A percentile compares a stretch with the other conserved stretches of the same genome.
Conservation (phyloP, 2,113 vertebrate genomes). For the Ammodytes dubius region DNA sequence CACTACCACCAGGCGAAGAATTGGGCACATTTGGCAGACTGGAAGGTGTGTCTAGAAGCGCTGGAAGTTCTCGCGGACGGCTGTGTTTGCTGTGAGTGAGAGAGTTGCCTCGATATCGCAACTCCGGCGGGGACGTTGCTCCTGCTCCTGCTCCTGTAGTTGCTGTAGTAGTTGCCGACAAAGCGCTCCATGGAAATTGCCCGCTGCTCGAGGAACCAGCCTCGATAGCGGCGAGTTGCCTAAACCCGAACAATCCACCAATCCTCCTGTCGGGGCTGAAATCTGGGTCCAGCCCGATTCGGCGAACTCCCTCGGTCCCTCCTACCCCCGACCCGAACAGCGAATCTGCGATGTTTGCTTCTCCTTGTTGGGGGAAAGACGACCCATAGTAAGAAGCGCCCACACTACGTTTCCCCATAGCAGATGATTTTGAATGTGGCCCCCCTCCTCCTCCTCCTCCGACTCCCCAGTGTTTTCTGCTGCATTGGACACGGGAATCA, state of each 20-base stretch:
- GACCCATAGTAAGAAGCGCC: slow-evolving; percentile 89
- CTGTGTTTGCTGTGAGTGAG: slow-evolving; percentile 83
- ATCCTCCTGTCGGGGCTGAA: slow-evolving; percentile 84
- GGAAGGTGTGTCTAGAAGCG: slow-evolving; percentile 86
- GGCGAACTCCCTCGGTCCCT: slow-evolving; percentile 69
- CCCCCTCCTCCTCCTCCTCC: no score
- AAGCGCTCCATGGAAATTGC: no score
- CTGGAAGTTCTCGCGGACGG: slow-evolving; percentile 84
- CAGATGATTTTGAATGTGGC: slow-evolving; percentile 88
- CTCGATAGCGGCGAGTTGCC: slow-evolving; percentile 84
- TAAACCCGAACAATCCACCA: slow-evolving; percentile 72
- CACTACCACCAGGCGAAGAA: slow-evolving; percentile 71
- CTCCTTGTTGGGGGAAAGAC: slow-evolving; percentile 88
- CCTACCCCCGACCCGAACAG: slow-evolving; percentile 88
- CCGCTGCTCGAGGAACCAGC: slow-evolving; percentile 89
- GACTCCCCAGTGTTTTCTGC: slow-evolving; percentile 88
- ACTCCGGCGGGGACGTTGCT: slow-evolving; percentile 81
- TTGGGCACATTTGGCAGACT: slow-evolving; percentile 88
- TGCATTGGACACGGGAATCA: slow-evolving; percentile 90
- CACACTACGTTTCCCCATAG: slow-evolving; percentile 91
- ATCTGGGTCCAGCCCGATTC: slow-evolving; percentile 66
- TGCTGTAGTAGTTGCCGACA: no score
- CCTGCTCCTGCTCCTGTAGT: slow-evolving; percentile 59
- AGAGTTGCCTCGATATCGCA: slow-evolving; percentile 78
- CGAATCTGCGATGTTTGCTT: slow-evolving; percentile 89